Conservation (phyloP, 2,888 invertebrate genomes). For the Agriopis leucophaearia region DNA sequence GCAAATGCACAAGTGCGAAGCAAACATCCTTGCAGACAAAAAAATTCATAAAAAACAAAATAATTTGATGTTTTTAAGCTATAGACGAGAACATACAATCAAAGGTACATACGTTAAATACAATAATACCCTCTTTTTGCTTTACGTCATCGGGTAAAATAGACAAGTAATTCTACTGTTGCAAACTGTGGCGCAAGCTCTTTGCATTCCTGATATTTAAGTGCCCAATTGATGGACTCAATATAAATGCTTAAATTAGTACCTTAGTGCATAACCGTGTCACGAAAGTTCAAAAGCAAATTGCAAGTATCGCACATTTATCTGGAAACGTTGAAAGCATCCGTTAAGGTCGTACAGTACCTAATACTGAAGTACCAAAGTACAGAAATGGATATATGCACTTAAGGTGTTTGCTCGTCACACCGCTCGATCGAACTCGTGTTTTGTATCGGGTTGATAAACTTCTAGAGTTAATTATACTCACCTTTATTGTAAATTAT, state of each 20-base stretch:
- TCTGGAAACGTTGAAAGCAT: constrained; percentile 77
- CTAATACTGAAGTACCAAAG: constrained; percentile 43
- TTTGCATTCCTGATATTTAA: constrained; percentile 53
- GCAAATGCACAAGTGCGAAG: too few species aligned
- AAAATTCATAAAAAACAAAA: too few species aligned
- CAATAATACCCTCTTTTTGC: too few species aligned
- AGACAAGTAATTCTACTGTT: neutral
- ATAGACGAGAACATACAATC: too few species aligned
- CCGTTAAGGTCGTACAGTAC: constrained; percentile 62
- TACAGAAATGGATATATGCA: constrained; percentile 77
- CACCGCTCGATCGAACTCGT: constrained; percentile 56
- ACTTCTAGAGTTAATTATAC: neutral
- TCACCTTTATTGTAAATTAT: neutral
- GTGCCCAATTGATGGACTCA: constrained; percentile 61
- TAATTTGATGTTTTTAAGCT: too few species aligned
- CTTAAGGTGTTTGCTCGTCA: constrained; percentile 69
- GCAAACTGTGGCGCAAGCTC: neutral
- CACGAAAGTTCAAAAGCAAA: constrained; percentile 75
- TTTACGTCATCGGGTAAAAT: too few species aligned
- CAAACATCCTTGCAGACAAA: too few species aligned
- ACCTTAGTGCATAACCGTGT: constrained; percentile 75
- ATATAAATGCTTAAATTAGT: constrained; percentile 71
- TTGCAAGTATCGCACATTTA: constrained; percentile 76
- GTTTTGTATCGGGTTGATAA: constrained; percentile 53
- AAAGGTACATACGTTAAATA: too few species aligned